These are phyloP conservation scores for Hypena proboscidalis DNA, from an alignment of 2,888 invertebrate species.

Conservation along the genomic window DNA sequence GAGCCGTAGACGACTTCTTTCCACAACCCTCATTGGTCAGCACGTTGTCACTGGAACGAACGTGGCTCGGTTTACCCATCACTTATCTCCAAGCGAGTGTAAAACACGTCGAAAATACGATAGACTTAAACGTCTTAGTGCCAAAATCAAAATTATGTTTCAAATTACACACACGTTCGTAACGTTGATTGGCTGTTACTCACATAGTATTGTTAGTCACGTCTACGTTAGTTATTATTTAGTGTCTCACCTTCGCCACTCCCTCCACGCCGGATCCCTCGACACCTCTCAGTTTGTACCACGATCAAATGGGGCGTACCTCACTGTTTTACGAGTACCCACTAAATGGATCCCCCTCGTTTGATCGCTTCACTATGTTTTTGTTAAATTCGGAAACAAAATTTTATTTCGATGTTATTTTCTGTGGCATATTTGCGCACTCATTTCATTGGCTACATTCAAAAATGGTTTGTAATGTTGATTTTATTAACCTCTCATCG, in stretches of 20 bases:
- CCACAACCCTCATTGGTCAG: too few relatives aligned
- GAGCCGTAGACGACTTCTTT: too few relatives aligned
- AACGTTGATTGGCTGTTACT: conserved; percentile 8
- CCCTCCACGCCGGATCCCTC: conserved; percentile 26
- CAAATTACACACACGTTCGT: background rate
- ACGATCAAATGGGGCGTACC: conserved; percentile 49
- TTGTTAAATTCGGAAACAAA: conserved; percentile 26
- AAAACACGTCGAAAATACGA: too few relatives aligned
- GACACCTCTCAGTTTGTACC: conserved; percentile 32
- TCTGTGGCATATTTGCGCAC: conserved; percentile 58
- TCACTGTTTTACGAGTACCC: conserved; percentile 7
- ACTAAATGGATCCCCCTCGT: conserved; percentile 21
- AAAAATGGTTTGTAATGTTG: conserved; percentile 50
- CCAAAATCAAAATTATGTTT: too few relatives aligned
- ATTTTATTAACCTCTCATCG: conserved; percentile 43
- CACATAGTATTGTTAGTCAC: conserved; percentile 28
- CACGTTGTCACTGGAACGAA: too few relatives aligned
- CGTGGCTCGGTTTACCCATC: too few relatives aligned
- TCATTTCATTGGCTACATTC: conserved; percentile 53
- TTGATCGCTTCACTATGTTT: conserved; percentile 43
- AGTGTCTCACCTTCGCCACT: conserved; percentile 39
- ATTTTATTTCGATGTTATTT: conserved; percentile 45
- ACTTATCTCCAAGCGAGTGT: too few relatives aligned
- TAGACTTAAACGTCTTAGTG: too few relatives aligned
- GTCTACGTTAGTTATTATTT: conserved; percentile 46